phyloP scores from a whole-genome alignment of 2,888 invertebrate species.

The Neria commutata region DNA sequence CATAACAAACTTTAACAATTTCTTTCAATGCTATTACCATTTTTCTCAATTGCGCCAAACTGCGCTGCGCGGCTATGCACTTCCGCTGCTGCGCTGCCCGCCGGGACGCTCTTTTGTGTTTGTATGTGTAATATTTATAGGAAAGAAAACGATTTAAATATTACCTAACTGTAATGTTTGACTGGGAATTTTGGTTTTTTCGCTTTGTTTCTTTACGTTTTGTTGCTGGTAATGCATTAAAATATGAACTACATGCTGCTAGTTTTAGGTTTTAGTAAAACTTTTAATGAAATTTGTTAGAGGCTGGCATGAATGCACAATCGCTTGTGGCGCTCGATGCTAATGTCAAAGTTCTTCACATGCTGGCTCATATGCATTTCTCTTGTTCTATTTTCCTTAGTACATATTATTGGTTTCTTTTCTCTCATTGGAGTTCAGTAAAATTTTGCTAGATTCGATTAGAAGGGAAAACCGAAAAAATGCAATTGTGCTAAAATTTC shows the following conservation, averaged over 20 bases:
- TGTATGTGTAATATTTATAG: conserved; percentile 4
- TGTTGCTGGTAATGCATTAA: conserved; percentile 18
- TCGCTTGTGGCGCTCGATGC: too few relatives aligned
- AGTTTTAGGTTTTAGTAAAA: neutral
- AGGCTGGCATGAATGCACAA: too few relatives aligned
- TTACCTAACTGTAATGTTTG: conserved; percentile 1
- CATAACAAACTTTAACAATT: too few relatives aligned
- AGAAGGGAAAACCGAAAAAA: too few relatives aligned
- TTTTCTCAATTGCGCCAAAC: too few relatives aligned
- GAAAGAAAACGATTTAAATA: conserved; percentile 17
- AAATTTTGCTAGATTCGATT: too few relatives aligned
- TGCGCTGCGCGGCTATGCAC: too few relatives aligned
- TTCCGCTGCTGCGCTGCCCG: too few relatives aligned
- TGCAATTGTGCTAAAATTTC: neutral
- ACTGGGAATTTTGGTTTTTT: neutral
- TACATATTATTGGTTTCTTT: too few relatives aligned
- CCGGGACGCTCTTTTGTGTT: neutral
- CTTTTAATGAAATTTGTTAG: neutral
- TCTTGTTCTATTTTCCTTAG: neutral
- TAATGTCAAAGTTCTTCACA: too few relatives aligned
- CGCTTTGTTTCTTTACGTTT: conserved; percentile 14
- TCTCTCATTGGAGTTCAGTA: too few relatives aligned
- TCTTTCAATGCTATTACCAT: neutral
- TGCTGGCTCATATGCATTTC: neutral
- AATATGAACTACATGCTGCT: conserved; percentile 3